Conservation (phyloP, 2,113 vertebrate species). For the Cettia cetti region DNA sequence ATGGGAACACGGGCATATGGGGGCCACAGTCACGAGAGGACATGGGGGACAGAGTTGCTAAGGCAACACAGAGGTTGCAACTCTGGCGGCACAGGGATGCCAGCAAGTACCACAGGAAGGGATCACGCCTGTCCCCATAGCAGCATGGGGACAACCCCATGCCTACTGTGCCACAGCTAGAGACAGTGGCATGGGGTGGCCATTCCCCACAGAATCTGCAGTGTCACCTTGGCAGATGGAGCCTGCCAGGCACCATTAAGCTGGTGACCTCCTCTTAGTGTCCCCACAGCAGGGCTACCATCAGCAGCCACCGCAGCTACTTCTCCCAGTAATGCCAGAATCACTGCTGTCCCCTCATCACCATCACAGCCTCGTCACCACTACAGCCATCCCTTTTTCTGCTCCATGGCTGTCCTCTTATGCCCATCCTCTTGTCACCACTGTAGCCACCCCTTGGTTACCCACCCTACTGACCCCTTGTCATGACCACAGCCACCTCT, state of each 20-base stretch:
- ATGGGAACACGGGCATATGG: background rate
- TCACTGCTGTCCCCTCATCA: background rate
- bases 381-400: background rate
- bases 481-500: background rate
- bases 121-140: background rate
- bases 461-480: background rate
- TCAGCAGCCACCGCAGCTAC: background rate
- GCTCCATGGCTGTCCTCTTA: background rate
- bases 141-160: background rate
- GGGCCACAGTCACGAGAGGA: background rate
- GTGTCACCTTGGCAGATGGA: background rate
- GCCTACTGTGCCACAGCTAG: background rate
- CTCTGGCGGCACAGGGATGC: background rate
- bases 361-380: background rate
- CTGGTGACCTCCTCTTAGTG: background rate
- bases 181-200: background rate
- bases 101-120: background rate
- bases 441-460: background rate
- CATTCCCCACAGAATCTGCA: no score
- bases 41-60: background rate
- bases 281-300: slow-evolving; percentile 70
- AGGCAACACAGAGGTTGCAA: background rate
- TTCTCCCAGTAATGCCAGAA: background rate
- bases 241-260: background rate
- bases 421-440: background rate